Percentiles rank a stretch among this genome's conserved stretches.
Evolutionary conservation across 2,888 invertebrate genomes (phyloP).

Genomic region (Eupithecia vulgata): DNA sequence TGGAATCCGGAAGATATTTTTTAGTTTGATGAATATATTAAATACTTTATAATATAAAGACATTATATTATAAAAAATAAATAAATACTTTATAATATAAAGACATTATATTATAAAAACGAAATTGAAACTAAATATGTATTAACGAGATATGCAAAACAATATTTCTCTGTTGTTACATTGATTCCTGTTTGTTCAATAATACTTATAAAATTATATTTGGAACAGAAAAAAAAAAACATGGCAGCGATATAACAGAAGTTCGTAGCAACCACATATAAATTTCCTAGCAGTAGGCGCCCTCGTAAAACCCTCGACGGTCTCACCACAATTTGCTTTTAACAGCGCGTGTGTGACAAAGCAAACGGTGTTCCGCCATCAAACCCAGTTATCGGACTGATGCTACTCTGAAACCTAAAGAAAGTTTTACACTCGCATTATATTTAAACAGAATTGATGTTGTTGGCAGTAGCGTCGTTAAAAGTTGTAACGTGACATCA

Average conservation of each 20-base stretch:
- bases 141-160: no score
- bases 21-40: background rate
- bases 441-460: background rate
- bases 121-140: no score
- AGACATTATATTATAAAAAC: no score
- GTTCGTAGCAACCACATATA: slow-evolving; percentile 32
- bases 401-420: slow-evolving; percentile 32
- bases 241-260: slow-evolving; percentile 12
- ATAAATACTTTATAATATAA: no score
- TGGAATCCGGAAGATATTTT: background rate
- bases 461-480: background rate
- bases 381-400: slow-evolving; percentile 52
- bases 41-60: no score
- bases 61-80: background rate
- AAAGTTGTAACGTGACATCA: background rate
- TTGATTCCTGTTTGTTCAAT: no score
- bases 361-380: slow-evolving; percentile 52
- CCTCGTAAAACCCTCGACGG: slow-evolving; percentile 45
- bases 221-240: background rate
- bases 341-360: slow-evolving; percentile 53
- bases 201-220: background rate
- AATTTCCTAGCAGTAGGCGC: slow-evolving; percentile 34
- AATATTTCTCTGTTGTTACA: no score
- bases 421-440: background rate
- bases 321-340: slow-evolving; percentile 60